Evolutionary conservation across 2,113 vertebrate species (phyloP), one percentile per base, ranked within the genome.

Genomic region (Malurus melanocephalus): DNA sequence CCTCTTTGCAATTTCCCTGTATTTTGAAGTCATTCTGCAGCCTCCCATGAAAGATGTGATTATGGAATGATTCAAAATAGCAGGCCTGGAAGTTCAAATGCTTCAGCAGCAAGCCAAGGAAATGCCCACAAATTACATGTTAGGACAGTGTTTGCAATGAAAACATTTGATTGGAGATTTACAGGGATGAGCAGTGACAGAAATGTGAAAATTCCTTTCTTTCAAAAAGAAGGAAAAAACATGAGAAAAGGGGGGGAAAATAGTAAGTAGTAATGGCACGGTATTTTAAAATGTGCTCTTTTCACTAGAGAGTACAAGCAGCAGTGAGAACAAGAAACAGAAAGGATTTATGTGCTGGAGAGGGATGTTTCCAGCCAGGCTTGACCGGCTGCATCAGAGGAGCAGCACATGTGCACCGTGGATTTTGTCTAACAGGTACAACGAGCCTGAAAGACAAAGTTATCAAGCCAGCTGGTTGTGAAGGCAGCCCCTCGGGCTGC

Each of bases 371-470:
- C 32, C 46, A 71, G 53, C 33, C 35, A 30, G 5, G 0, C 55
- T 45, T 0, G 0, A 18, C 24, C 7, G 6, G 7, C 53, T 43
- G 53, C 21, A 2, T 10, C 60, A 26, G 72, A 72, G 56, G 16
- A 43, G 56, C 42, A 9, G 42, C 6, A 45, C 28, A 46, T 1
- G 38, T 5, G 38, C 35, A 43, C 27, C 6, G 1, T 0, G 2
- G 14, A 0, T 64, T 87, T 64, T 73, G 53, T 82, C 66, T 53
- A 59, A 73, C 12, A 10, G 52, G 46, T 26, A 46, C 56, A 74
- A 60, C 0, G 0, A 0, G 1, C 49, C 84, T 77, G 64, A 74
- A 89, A 83, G 81, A 83, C 87, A 87, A 77, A 86, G 69, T 43
- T 81, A 83, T 33, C 53, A 65, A 92, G 35, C 24, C 65, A 79